A percentile compares a stretch with the other conserved stretches of the same genome.
Conservation (phyloP, 2,888 invertebrate species). For the Tetramorium bicarinatum region DNA sequence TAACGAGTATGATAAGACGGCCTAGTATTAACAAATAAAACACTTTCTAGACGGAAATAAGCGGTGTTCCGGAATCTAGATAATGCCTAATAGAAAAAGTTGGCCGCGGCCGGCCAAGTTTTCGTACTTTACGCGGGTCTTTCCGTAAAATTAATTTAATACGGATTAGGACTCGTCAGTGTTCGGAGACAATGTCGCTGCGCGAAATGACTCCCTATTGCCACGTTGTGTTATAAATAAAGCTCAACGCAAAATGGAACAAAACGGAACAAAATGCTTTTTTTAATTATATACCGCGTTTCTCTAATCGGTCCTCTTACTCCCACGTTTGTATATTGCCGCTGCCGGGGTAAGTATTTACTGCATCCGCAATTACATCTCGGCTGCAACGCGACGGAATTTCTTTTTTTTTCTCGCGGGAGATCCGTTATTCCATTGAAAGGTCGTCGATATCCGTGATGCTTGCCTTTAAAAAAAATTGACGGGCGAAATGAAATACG, state of each 20-base stretch:
- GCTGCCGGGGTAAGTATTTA: conserved; percentile 32
- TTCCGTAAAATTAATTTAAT: conserved; percentile 42
- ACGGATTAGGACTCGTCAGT: conserved; percentile 16
- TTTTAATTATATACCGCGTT: conserved; percentile 40
- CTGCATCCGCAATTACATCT: conserved; percentile 36
- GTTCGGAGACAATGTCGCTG: neutral
- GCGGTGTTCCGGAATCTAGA: conserved; percentile 56
- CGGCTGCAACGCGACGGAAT: conserved; percentile 53
- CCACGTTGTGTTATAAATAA: neutral
- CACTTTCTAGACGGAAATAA: conserved; percentile 63
- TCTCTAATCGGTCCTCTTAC: neutral
- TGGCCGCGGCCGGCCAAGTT: conserved; percentile 12
- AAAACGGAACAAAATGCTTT: conserved; percentile 14
- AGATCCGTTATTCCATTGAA: conserved; percentile 70
- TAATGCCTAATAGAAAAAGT: conserved; percentile 64
- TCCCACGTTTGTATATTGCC: neutral
- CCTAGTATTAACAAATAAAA: conserved; percentile 65
- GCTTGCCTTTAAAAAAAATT: conserved; percentile 71
- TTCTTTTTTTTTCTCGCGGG: conserved; percentile 60
- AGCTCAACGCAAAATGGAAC: conserved; percentile 8
- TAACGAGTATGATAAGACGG: conserved; percentile 62
- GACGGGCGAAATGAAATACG: conserved; percentile 75
- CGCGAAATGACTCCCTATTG: neutral
- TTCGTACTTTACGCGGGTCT: conserved; percentile 24
- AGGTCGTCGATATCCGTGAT: conserved; percentile 74